Evolutionary conservation across 2,113 vertebrate genomes (phyloP), one percentile per base, ranked within the genome.

Genomic region (Osmerus eperlanus): DNA sequence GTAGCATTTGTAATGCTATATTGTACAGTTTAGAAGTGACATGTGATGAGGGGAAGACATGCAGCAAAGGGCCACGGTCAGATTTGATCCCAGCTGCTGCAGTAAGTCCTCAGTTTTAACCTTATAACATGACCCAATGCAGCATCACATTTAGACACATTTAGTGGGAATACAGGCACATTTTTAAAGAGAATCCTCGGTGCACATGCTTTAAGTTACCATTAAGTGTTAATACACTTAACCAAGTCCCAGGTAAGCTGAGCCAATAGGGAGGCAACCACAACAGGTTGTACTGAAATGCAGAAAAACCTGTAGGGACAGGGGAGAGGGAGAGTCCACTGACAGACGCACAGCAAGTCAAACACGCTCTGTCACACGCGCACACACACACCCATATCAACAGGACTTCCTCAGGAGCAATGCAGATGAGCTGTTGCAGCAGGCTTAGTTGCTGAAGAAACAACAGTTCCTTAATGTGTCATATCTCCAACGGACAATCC

Each of bases 241-340:
- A 47, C 41, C 41, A 47, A 47, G 41, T 5, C 71, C 78, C 83
- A 74, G 87, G 81, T 84, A 81, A 81, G 67, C 0, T 74, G 8
- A 25, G 25, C 85, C 86, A 86, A 89, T 89, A 77, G 77, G 78
- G 76, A 2, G 16, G 12, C 8, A 2, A 74, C 72, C 72, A 23
- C 41, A 63, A 64, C 75, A 71, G 67, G 76, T 75, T 54, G 15
- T 52, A 70, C 52, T 73, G 81, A 83, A 89, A 92, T 89, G 89
- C 74, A 75, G 86, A 68, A 58, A 23, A 85, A 91, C 91, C 87
- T 84, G 91, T 84, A 25, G 0, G 63, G 75, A 58, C 70, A 80
- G 76, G 53, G 68, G 64, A 9, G 63, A 14, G 74, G 67, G 67
- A 1, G 81, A 85, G 83, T 66, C 71, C 32, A 21, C 16, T 66